Conservation (phyloP, 2,888 invertebrate genomes). For the Drosophila greeni region DNA sequence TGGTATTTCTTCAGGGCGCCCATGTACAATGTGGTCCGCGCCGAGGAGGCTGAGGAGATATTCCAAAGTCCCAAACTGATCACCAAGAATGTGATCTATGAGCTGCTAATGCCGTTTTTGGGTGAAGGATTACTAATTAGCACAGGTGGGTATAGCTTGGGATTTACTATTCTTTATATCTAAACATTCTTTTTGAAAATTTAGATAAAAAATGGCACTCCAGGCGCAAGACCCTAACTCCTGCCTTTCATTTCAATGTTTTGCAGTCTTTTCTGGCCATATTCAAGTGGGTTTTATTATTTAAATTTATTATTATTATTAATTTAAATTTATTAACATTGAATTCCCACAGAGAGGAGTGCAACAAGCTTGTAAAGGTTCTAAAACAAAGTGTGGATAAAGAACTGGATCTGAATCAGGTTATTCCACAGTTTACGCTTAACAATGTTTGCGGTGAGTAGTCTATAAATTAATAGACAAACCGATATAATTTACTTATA, state of each 20-base stretch:
- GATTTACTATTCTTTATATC: accelerated
- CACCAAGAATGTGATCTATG: slow-evolving; percentile 80
- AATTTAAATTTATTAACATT: background rate
- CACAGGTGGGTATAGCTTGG: slow-evolving; percentile 54
- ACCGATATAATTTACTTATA: background rate
- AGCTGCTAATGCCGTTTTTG: slow-evolving; percentile 80
- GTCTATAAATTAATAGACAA: background rate
- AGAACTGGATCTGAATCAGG: slow-evolving; percentile 38
- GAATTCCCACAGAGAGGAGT: slow-evolving; percentile 60
- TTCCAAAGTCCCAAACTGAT: slow-evolving; percentile 80
- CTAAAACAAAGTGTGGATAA: slow-evolving; percentile 31
- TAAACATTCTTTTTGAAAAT: background rate
- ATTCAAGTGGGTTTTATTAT: slow-evolving; percentile 60
- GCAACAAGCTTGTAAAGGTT: slow-evolving; percentile 57
- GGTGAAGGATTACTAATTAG: slow-evolving; percentile 80
- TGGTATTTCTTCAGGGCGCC: slow-evolving; percentile 60
- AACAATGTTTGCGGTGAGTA: slow-evolving; percentile 68
- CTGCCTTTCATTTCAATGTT: slow-evolving; percentile 89
- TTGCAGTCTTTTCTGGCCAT: slow-evolving; percentile 82
- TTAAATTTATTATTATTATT: too few relatives aligned
- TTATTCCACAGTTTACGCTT: slow-evolving; percentile 71
- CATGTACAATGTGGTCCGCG: slow-evolving; percentile 77
- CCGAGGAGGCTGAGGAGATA: slow-evolving; percentile 80
- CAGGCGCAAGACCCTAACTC: slow-evolving; percentile 86
- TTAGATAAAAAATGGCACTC: slow-evolving; percentile 82